Percentiles rank a stretch among this genome's conserved stretches.
Conservation (phyloP, 2,797 vertebrate species). For the Eulemur albifrons region DNA sequence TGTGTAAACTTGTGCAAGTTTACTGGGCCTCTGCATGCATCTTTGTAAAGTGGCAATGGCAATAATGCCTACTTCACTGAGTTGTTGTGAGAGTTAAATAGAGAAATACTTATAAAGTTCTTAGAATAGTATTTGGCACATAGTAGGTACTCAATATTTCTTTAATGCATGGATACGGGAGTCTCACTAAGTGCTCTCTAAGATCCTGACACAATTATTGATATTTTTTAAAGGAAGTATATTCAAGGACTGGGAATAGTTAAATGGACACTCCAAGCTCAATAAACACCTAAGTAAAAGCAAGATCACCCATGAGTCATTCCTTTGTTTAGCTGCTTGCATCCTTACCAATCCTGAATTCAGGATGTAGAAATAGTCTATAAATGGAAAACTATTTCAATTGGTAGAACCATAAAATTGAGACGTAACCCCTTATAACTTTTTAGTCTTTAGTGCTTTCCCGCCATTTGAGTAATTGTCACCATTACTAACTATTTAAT, state of each 20-base stretch:
- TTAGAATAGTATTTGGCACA: background rate
- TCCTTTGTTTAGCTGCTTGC: background rate
- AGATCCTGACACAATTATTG: background rate
- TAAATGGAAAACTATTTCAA: background rate
- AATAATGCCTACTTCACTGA: background rate
- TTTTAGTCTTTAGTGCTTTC: background rate
- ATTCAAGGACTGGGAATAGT: background rate
- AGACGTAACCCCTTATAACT: background rate
- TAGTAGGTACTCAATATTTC: background rate
- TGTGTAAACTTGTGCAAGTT: background rate
- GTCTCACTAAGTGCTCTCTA: background rate
- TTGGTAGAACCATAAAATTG: background rate
- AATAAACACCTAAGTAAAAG: background rate
- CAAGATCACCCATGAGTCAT: background rate
- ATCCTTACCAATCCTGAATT: background rate
- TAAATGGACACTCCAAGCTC: background rate
- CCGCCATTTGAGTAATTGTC: slow-evolving; percentile 20
- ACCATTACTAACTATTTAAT: background rate
- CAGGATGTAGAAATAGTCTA: background rate
- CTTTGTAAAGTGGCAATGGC: background rate
- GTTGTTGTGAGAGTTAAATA: background rate
- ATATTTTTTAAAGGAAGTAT: background rate
- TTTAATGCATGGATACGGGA: background rate
- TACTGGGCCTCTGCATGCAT: background rate
- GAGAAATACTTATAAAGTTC: background rate